Evolutionary conservation across 2,113 vertebrate genomes (phyloP).

Genomic region (Aegithalos caudatus): DNA sequence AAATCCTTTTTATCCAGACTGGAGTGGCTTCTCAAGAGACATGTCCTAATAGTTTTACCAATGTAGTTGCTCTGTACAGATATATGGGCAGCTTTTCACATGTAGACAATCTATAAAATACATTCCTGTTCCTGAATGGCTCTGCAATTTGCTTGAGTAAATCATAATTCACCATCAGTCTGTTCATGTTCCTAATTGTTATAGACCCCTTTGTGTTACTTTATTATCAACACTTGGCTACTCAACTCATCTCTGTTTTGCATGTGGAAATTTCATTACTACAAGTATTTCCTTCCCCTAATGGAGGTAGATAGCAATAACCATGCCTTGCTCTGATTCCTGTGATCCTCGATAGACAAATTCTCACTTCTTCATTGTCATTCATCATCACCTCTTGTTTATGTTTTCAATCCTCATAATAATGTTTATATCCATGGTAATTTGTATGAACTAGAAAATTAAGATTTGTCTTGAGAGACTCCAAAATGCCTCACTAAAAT

Average conservation of each 20-base stretch:
- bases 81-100: not conserved
- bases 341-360: not conserved
- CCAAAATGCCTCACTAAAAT: not conserved
- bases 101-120: not conserved
- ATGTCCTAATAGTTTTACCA: not conserved
- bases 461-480: not conserved
- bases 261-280: not conserved
- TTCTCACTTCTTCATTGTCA: not conserved
- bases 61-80: not conserved
- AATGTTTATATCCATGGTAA: not conserved
- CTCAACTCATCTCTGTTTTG: not conserved
- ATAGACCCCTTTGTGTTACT: not conserved
- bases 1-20: not conserved
- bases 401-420: not conserved
- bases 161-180: not conserved
- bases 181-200: not conserved
- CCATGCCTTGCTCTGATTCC: not conserved
- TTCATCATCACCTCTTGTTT: constrained; percentile 24
- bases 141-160: not conserved
- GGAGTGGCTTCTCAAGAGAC: not conserved
- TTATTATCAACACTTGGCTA: constrained; percentile 1
- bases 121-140: not conserved
- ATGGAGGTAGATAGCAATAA: not conserved
- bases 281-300: not conserved
- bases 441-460: not conserved